Percentiles rank a stretch among this genome's conserved stretches.
phyloP scores from a whole-genome alignment of 2,797 vertebrate genomes.

The Sarcoramphus papa region DNA sequence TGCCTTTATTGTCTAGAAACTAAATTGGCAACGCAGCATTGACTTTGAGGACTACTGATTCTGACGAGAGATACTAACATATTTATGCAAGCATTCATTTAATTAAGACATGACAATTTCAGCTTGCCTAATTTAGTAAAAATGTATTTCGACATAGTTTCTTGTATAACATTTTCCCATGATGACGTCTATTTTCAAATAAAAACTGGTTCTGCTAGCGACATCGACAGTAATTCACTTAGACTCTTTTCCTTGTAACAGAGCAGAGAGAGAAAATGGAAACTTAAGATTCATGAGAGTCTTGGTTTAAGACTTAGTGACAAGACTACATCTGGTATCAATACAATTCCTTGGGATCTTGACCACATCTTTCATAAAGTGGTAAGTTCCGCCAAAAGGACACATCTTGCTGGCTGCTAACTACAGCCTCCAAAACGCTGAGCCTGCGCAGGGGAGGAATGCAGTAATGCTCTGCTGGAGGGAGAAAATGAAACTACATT shows the following conservation, averaged over 20 bases:
- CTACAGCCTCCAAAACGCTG: neutral
- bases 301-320: slow-evolving; percentile 54
- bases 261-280: slow-evolving; percentile 21
- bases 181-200: neutral
- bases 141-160: neutral
- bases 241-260: slow-evolving; percentile 8
- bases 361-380: slow-evolving; percentile 64
- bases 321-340: slow-evolving; percentile 64
- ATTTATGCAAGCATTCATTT: neutral
- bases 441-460: neutral
- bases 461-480: slow-evolving; percentile 30
- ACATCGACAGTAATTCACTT: slow-evolving; percentile 4
- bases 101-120: slow-evolving; percentile 13
- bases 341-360: slow-evolving; percentile 40
- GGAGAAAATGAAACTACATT: slow-evolving; percentile 38
- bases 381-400: slow-evolving; percentile 43
- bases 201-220: neutral
- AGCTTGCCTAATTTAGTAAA: neutral
- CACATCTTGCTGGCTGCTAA: slow-evolving; percentile 52
- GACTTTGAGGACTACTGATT: neutral
- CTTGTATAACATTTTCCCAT: neutral
- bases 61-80: neutral
- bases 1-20: slow-evolving; percentile 1
- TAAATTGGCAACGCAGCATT: neutral
- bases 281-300: slow-evolving; percentile 55